Percentiles rank a stretch among this genome's conserved stretches.
These are phyloP conservation scores for Macrobrachium rosenbergii DNA, from an alignment of 1,140 invertebrate genomes.

Conservation along the genomic window DNA sequence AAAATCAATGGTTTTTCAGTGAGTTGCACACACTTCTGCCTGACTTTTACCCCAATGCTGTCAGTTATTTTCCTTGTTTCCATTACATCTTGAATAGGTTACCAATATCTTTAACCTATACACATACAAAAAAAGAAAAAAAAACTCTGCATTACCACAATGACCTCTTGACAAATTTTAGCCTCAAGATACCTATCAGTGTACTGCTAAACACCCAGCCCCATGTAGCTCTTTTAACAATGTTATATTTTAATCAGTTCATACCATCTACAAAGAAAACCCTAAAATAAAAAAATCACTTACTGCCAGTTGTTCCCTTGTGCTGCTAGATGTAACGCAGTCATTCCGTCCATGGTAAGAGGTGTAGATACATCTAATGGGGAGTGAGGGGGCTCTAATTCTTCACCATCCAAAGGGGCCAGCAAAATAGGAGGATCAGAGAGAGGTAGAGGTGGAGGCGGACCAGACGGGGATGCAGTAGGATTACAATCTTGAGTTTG, in stretches of 20 bases:
- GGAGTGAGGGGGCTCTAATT: slow-evolving; percentile 57
- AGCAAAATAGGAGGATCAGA: slow-evolving; percentile 38
- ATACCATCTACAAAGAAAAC: background rate
- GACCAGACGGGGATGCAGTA: slow-evolving; percentile 35
- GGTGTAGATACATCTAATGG: slow-evolving; percentile 59
- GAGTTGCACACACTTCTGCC: no score
- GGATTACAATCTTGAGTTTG: background rate
- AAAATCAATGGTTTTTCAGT: no score
- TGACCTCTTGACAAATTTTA: no score
- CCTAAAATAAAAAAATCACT: slow-evolving; percentile 11
- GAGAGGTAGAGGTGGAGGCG: slow-evolving; percentile 47
- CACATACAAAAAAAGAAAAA: no score
- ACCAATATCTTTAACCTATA: no score
- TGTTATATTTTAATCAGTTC: background rate
- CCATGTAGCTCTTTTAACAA: no score
- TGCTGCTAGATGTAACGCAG: slow-evolving; percentile 59
- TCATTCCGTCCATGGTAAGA: slow-evolving; percentile 63
- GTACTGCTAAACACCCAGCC: no score
- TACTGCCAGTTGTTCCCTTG: slow-evolving; percentile 65
- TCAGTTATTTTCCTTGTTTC: no score
- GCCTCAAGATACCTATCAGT: no score
- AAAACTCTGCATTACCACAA: no score
- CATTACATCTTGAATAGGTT: no score
- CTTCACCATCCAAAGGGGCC: slow-evolving; percentile 47
- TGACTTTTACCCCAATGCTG: no score